Evolutionary conservation across 2,888 invertebrate genomes (phyloP).

Genomic region (Erannis defoliaria): DNA sequence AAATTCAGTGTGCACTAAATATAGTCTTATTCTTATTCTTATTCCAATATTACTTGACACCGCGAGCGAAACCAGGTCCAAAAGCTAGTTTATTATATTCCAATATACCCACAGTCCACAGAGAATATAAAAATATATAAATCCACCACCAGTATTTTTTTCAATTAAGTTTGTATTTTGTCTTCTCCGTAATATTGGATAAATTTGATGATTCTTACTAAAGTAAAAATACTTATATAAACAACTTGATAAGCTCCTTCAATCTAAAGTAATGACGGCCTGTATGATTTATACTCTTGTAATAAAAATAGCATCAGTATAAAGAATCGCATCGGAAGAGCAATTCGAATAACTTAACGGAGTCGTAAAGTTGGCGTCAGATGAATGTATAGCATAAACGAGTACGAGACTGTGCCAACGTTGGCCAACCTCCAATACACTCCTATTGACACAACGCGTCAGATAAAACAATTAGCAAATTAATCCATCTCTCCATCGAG

Average conservation of each 20-base stretch:
- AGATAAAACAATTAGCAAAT: slow-evolving; percentile 64
- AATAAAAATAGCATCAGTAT: slow-evolving; percentile 65
- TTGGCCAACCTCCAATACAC: slow-evolving; percentile 70
- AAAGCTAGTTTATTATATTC: no score
- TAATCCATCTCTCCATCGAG: slow-evolving; percentile 45
- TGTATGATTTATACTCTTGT: slow-evolving; percentile 57
- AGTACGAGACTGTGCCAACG: slow-evolving; percentile 59
- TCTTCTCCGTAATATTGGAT: no score
- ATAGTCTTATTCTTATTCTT: no score
- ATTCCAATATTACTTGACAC: no score
- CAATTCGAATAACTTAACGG: slow-evolving; percentile 70
- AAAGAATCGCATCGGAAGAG: slow-evolving; percentile 65
- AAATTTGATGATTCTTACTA: no score
- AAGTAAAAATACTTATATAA: slow-evolving; percentile 46
- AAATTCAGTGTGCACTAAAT: no score
- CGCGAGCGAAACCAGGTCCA: no score
- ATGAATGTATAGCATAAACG: slow-evolving; percentile 60
- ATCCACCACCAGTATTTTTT: no score
- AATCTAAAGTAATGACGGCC: slow-evolving; percentile 48
- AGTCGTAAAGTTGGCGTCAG: slow-evolving; percentile 71
- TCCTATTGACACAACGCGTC: slow-evolving; percentile 55
- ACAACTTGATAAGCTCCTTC: slow-evolving; percentile 49
- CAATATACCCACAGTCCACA: no score
- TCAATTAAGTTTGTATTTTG: no score
- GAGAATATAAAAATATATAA: no score